Percentiles rank a stretch among this genome's conserved stretches.
phyloP scores from a whole-genome alignment of 1,140 invertebrate genomes.

The Drosophila athabasca region DNA sequence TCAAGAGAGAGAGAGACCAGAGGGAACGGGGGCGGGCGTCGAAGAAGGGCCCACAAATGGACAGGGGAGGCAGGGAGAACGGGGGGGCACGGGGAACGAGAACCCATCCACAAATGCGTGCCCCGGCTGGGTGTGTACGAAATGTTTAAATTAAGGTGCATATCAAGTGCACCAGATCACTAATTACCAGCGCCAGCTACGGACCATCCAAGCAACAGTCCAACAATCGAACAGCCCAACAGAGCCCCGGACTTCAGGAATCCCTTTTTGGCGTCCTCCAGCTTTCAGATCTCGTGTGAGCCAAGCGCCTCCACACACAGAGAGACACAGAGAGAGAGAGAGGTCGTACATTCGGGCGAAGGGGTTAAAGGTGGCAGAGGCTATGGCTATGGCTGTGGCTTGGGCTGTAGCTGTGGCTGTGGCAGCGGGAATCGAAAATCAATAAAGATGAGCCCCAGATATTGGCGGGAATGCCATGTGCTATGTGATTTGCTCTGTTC shows the following conservation, averaged over 20 bases:
- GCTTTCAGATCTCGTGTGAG: conserved; percentile 41
- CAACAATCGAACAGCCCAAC: neutral
- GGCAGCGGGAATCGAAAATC: conserved; percentile 58
- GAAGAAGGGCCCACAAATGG: conserved; percentile 9
- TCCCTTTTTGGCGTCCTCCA: conserved; percentile 9
- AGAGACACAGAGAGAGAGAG: no score
- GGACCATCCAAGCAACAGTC: conserved; percentile 3
- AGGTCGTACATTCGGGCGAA: no score
- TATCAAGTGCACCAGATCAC: conserved; percentile 82
- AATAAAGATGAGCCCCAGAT: conserved; percentile 75
- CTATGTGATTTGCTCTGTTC: conserved; percentile 35
- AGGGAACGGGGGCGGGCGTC: no score
- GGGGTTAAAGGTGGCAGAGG: conserved; percentile 42
- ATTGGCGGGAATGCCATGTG: conserved; percentile 17
- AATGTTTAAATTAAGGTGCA: conserved; percentile 82
- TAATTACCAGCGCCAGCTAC: conserved; percentile 79
- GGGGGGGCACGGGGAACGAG: neutral
- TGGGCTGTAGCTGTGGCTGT: no score
- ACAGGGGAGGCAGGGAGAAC: neutral
- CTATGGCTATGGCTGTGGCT: no score
- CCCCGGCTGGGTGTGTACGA: conserved; percentile 74
- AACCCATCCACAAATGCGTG: conserved; percentile 43
- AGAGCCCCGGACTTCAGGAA: conserved; percentile 6
- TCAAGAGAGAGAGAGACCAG: neutral
- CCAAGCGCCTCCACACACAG: conserved; percentile 33